Conservation (phyloP, 1,140 invertebrate species). For the Dendrolimus kikuchii region DNA sequence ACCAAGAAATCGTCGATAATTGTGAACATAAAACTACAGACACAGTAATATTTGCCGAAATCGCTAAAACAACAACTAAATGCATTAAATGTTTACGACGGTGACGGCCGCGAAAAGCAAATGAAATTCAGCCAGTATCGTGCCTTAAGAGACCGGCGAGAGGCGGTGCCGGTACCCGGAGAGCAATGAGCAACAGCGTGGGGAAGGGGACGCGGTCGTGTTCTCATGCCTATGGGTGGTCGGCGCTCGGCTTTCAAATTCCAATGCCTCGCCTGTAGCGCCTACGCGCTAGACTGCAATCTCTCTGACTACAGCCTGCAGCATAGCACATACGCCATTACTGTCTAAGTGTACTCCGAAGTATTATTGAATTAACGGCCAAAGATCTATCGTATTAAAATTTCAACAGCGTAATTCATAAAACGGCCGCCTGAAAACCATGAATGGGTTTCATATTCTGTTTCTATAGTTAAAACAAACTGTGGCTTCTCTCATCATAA, state of each 20-base stretch:
- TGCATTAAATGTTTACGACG: too few relatives aligned
- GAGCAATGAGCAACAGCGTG: constrained; percentile 28
- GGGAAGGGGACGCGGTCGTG: constrained; percentile 53
- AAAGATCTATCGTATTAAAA: too few relatives aligned
- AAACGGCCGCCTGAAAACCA: constrained; percentile 9
- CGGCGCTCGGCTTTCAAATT: constrained; percentile 68
- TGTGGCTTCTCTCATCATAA: constrained; percentile 43
- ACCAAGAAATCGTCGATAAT: too few relatives aligned
- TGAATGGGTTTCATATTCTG: constrained; percentile 39
- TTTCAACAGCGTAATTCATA: too few relatives aligned
- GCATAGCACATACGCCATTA: constrained; percentile 1
- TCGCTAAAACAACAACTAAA: too few relatives aligned
- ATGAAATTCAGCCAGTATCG: constrained; percentile 61
- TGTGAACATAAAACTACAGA: too few relatives aligned
- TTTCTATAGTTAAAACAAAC: constrained; percentile 36
- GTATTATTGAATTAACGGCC: too few relatives aligned
- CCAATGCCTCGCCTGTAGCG: constrained; percentile 62
- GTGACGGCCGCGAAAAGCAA: constrained; percentile 38
- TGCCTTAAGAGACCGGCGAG: constrained; percentile 51
- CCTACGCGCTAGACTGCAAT: constrained; percentile 56
- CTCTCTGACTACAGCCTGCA: constrained; percentile 15
- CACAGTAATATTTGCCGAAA: too few relatives aligned
- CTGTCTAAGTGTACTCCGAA: too few relatives aligned
- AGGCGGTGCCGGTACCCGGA: constrained; percentile 43
- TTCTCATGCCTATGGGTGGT: constrained; percentile 70